phyloP scores from a whole-genome alignment of 2,797 vertebrate species.

The Poecilia picta region DNA sequence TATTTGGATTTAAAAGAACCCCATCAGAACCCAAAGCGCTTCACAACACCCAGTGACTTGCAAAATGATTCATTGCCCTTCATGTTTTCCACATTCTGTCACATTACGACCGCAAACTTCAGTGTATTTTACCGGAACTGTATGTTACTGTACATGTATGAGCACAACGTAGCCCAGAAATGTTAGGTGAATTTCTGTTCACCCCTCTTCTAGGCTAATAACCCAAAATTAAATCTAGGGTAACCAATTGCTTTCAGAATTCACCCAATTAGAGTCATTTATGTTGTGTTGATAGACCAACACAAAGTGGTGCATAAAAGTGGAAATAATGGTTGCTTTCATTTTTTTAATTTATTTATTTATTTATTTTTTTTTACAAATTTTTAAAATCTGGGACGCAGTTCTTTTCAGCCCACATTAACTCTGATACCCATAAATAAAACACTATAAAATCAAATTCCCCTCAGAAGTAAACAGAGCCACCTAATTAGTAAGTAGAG shows the following conservation, averaged over 20 bases:
- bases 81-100: not conserved
- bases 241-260: not conserved
- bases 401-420: not conserved
- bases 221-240: not conserved
- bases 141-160: not conserved
- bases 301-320: not conserved
- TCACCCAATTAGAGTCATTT: not conserved
- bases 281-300: not conserved
- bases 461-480: not conserved
- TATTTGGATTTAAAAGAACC: constrained; percentile 65
- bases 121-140: not conserved
- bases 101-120: not conserved
- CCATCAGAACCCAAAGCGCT: constrained; percentile 38
- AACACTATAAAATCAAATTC: not conserved
- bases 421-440: not conserved
- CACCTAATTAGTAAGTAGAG: not conserved
- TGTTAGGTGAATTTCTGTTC: not conserved
- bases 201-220: not conserved
- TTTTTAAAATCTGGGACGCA: not conserved
- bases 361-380: not conserved
- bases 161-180: not conserved
- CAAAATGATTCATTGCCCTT: not conserved
- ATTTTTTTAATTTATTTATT: not conserved
- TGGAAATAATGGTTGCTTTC: not conserved
- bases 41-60: constrained; percentile 15